These are phyloP conservation scores for Speoplatyrhinus poulsoni DNA, from an alignment of 2,113 vertebrate genomes.

Conservation along the genomic window DNA sequence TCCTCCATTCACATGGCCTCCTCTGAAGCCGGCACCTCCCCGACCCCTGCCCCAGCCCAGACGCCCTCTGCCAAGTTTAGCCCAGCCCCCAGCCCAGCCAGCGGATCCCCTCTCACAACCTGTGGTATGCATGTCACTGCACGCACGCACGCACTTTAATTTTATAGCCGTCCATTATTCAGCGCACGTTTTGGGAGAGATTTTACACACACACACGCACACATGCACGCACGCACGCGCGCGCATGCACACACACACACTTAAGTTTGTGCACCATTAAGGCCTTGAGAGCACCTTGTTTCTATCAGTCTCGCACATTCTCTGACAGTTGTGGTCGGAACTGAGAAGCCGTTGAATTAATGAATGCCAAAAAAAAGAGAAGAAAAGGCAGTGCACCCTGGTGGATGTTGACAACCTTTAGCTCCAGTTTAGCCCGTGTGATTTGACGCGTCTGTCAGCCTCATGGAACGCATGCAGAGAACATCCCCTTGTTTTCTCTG, in stretches of 20 bases:
- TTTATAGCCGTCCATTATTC: conserved; percentile 10
- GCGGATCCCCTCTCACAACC: conserved; percentile 77
- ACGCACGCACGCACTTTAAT: neutral
- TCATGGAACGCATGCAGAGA: conserved; percentile 49
- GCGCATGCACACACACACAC: conserved; percentile 18
- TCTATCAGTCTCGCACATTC: conserved; percentile 42
- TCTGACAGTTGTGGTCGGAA: conserved; percentile 57
- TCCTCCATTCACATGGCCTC: conserved; percentile 76
- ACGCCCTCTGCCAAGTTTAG: conserved; percentile 72
- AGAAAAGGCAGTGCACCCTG: conserved; percentile 40
- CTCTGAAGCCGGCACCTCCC: conserved; percentile 76
- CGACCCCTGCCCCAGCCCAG: conserved; percentile 77
- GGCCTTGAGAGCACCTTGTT: conserved; percentile 45
- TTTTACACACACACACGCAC: neutral
- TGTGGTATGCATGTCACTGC: conserved; percentile 71
- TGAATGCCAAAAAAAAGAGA: conserved; percentile 54
- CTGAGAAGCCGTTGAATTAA: conserved; percentile 67
- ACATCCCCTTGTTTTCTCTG: conserved; percentile 65
- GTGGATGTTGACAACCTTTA: conserved; percentile 66
- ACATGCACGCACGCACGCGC: too few relatives aligned
- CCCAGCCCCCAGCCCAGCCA: conserved; percentile 67
- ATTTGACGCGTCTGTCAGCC: conserved; percentile 68
- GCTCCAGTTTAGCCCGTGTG: conserved; percentile 63
- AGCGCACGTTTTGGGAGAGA: neutral
- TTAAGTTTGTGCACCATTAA: conserved; percentile 50